Base-by-base conservation (phyloP, 1,140 invertebrate species). In the Orussus abietinus region DNA sequence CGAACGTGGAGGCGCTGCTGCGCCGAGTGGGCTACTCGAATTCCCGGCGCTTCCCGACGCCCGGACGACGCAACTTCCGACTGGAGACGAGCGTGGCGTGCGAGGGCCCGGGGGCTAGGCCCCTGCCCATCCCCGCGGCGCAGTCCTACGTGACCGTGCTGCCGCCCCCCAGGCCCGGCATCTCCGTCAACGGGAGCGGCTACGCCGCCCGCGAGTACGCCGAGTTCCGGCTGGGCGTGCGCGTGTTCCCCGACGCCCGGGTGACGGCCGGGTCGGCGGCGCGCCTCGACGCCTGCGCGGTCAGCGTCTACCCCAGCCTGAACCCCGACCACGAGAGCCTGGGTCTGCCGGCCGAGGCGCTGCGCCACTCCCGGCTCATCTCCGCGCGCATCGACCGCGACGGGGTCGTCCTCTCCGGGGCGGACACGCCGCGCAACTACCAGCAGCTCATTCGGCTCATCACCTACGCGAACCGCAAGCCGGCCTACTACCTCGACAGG, bases 311-410 rank as follows among this genome's bases (percentile, higher is more conserved):
- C 64, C 92, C 93, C 7, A 90, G 90, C 17, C 75, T 98, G 26
- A 95, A 96, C 77, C 89, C 92, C 0, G 92, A 96, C 67, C 90
- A 95, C 66, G 93, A 97, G 68, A 87, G 84, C 34, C 70, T 95
- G 17, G 77, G 80, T 20, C 77, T 93, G 19, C 87, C 88, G 4
- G 81, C 81, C 38, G 81, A 85, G 50, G 80, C 88, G 56, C 77
- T 90, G 49, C 78, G 80, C 39, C 75, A 82, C 58, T 44, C 65
- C 66, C 51, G 78, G 85, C 49, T 83, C 83, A 84, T 90, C 53
- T 77, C 82, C 45, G 85, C 85, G n/a, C 78, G 86, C 17, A 79
- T 89, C 18, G 86, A 84, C 11, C 82, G 87, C 17, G 88, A 92
- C 64, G 90, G 90, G 6, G 84, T 91, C 29, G 82, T 86, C 7